Percentiles rank a stretch among this genome's conserved stretches.
Evolutionary conservation across 2,797 vertebrate species (phyloP).

Genomic region (Synaphobranchus kaupii): DNA sequence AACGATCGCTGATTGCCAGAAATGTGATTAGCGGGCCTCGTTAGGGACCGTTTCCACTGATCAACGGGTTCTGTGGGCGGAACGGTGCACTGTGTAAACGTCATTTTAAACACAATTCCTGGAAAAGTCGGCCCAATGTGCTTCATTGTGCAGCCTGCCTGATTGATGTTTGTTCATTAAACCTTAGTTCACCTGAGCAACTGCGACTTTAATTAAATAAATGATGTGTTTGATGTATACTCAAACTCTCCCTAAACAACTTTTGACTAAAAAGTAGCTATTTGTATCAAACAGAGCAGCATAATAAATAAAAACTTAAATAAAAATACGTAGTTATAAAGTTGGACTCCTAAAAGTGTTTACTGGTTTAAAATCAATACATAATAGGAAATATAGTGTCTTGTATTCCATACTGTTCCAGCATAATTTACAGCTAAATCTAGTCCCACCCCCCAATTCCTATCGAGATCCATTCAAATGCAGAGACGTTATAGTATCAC

Average conservation of each 20-base stretch:
- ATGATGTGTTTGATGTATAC: not conserved
- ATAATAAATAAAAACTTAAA: not conserved
- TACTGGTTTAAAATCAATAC: no score
- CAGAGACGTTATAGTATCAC: no score
- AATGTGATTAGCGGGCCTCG: not conserved
- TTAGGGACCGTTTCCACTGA: not conserved
- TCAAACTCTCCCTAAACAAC: not conserved
- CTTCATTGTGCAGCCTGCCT: not conserved
- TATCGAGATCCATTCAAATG: no score
- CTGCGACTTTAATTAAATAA: not conserved
- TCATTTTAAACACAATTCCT: not conserved
- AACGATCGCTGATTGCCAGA: not conserved
- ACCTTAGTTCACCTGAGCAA: not conserved
- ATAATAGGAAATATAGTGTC: no score
- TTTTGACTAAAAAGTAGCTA: not conserved
- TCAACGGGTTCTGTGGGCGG: not conserved
- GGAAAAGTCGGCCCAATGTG: not conserved
- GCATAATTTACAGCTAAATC: no score
- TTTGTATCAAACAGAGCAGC: not conserved
- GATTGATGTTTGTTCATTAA: not conserved
- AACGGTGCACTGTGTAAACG: not conserved
- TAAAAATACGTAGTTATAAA: no score
- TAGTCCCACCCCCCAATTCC: no score
- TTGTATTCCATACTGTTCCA: no score
- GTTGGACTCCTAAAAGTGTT: no score